Conservation (phyloP, 2,797 vertebrate genomes). For the Agapornis canus region DNA sequence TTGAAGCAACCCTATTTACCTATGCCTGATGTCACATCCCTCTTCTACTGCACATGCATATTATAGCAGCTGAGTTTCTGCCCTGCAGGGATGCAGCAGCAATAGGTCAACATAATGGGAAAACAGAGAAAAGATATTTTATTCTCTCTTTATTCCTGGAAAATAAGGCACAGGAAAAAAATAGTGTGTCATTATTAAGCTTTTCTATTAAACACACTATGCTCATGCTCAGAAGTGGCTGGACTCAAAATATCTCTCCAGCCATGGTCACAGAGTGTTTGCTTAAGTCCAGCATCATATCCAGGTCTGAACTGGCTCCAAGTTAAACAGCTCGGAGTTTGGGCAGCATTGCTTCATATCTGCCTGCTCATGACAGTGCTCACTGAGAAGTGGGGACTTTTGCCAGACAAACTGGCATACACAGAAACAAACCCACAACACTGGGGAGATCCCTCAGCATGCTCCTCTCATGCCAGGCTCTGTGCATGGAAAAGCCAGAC, state of each 20-base stretch:
- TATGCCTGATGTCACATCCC: not conserved
- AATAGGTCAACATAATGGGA: not conserved
- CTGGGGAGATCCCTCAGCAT: not conserved
- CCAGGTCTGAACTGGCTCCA: not conserved
- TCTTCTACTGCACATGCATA: not conserved
- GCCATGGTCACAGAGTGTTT: not conserved
- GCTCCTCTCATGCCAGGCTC: not conserved
- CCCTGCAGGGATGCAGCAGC: not conserved
- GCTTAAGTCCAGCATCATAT: not conserved
- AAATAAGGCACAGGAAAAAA: not conserved
- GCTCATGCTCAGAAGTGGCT: not conserved
- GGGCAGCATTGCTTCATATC: not conserved
- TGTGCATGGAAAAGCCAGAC: rapidly evolving
- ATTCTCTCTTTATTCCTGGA: not conserved
- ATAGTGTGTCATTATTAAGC: not conserved
- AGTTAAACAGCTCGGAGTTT: not conserved
- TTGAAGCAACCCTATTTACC: not conserved
- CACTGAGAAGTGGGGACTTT: not conserved
- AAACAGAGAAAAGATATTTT: not conserved
- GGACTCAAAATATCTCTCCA: not conserved
- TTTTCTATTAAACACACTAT: not conserved
- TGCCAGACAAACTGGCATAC: not conserved
- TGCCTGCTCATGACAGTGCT: not conserved
- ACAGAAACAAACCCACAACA: not conserved
- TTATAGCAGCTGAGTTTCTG: not conserved